Percentiles rank a stretch among this genome's conserved stretches.
phyloP scores from a whole-genome alignment of 1,140 invertebrate species.

The Tetraneura akinire region DNA sequence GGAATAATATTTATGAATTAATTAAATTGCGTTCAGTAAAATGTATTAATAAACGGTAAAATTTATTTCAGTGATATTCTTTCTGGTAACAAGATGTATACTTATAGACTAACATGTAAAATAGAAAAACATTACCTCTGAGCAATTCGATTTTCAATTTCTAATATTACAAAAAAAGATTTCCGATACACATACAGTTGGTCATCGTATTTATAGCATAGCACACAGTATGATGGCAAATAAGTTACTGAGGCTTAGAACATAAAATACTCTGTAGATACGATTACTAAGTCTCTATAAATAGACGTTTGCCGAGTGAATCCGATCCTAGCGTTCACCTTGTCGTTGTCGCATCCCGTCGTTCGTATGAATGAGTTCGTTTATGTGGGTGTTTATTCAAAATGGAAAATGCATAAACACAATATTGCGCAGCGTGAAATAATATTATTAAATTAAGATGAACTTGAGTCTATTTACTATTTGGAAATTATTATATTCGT shows the following conservation, averaged over 20 bases:
- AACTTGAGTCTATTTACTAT: slow-evolving; percentile 13
- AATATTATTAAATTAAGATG: slow-evolving; percentile 3
- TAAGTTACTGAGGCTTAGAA: slow-evolving; percentile 26
- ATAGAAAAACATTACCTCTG: background rate
- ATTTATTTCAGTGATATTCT: background rate
- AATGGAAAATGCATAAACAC: background rate
- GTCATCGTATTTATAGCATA: slow-evolving; percentile 43
- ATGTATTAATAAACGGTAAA: background rate
- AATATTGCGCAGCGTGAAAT: background rate
- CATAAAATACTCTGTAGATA: slow-evolving; percentile 26
- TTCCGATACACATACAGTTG: background rate
- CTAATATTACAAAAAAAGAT: background rate
- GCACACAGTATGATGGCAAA: slow-evolving; percentile 23
- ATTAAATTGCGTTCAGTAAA: background rate
- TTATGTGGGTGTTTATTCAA: slow-evolving; percentile 9
- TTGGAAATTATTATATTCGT: background rate
- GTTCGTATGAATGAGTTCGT: background rate
- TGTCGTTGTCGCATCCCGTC: slow-evolving; percentile 50
- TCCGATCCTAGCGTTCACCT: slow-evolving; percentile 17
- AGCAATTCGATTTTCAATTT: background rate
- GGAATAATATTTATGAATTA: background rate
- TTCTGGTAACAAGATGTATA: background rate
- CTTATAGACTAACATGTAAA: background rate
- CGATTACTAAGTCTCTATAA: slow-evolving; percentile 36
- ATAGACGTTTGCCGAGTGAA: slow-evolving; percentile 31